Base-by-base conservation (phyloP, 1,140 invertebrate species). In the Linepithema humile region DNA sequence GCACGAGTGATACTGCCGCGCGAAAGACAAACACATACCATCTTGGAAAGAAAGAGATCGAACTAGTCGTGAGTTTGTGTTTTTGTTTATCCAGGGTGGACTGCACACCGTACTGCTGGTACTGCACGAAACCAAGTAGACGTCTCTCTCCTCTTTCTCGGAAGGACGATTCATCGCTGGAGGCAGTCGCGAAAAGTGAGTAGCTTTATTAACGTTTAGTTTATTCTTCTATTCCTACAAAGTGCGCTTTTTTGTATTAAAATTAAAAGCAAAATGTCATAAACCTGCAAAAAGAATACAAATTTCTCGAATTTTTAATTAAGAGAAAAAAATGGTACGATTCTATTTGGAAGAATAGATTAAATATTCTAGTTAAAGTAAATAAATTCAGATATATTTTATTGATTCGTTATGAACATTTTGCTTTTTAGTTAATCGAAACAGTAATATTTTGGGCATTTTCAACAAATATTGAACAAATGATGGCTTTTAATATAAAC, bases 41-140 rank as follows among this genome's bases (percentile, higher is more conserved):
- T 12, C n/a, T 57, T 23, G 57, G 70, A 64, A 60, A 20, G 48
- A 85, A 67, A 5, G 40, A 78, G 69, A 72, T 77, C 78, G 84
- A 50, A 80, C 72, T 32, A 87, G 82, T 64, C 75, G 85, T 48
- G 82, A 87, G 85, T 84, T 70, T 87, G 82, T 88, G 82, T 84
- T 87, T 88, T 88, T 88, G 82, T 88, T 87, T 87, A 88, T 86
- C 64, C 83, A 62, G 82, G 38, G 67, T 67, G 15, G 43, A 85
- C 73, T 69, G 3, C 29, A 43, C 65, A 10, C 65, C 32, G 7
- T 17, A 64, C 64, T 10, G 10, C 35, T 29, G 64, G 7, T n/a
- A n/a, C n/a, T n/a, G n/a, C n/a, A n/a, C n/a, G n/a, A n/a, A n/a
- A n/a, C n/a, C 64, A 1, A 80, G 75, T 70, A 48, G 64, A 80